Conservation (phyloP, 2,797 vertebrate genomes). For the Merluccius polli region DNA sequence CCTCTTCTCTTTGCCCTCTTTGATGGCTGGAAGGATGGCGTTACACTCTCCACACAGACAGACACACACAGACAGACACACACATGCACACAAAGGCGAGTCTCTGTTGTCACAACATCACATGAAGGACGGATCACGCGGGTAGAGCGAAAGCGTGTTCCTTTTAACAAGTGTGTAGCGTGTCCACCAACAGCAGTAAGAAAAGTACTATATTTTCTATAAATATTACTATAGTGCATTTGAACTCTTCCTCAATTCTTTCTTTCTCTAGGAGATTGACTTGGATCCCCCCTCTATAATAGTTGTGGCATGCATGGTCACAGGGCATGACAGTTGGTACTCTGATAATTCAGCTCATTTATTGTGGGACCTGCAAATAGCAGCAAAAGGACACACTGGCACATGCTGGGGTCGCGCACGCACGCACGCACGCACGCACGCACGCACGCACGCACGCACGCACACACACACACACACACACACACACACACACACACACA, state of each 20-base stretch:
- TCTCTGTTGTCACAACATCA: conserved; percentile 47
- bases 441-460: conserved; percentile 19
- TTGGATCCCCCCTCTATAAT: not conserved
- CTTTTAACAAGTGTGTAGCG: conserved; percentile 28
- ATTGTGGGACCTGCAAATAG: conserved; percentile 33
- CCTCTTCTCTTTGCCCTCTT: conserved; percentile 70
- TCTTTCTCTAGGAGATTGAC: not conserved
- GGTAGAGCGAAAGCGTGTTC: conserved; percentile 12
- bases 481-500: conserved; percentile 21
- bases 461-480: conserved; percentile 22
- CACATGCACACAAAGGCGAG: conserved; percentile 36
- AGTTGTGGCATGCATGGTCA: conserved; percentile 17
- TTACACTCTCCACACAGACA: conserved; percentile 34
- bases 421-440: conserved; percentile 28
- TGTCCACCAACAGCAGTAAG: not conserved
- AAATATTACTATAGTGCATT: not conserved
- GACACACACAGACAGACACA: conserved; percentile 6
- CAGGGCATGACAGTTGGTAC: conserved; percentile 22
- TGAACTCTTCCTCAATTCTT: not conserved
- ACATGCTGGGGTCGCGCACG: conserved; percentile 26
- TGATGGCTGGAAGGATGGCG: conserved; percentile 59
- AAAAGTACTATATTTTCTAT: not conserved
- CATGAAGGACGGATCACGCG: conserved; percentile 16
- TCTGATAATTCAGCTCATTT: conserved; percentile 33
- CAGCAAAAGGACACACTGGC: conserved; percentile 5